Evolutionary conservation across 2,797 vertebrate species (phyloP).

Genomic region (Catostomus latipinnis): DNA sequence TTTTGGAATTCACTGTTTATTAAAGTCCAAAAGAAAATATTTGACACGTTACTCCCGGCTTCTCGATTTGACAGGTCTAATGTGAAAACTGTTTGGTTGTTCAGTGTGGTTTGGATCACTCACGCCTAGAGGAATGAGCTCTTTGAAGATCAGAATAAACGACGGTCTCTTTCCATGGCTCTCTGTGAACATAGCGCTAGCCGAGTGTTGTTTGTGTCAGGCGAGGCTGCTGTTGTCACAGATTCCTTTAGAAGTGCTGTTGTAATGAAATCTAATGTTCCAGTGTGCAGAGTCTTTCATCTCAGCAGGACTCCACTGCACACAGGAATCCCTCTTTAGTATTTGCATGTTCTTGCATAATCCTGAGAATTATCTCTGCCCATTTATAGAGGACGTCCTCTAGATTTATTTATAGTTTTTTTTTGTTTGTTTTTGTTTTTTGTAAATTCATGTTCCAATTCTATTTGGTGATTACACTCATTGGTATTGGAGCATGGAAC

Average conservation of each 20-base stretch:
- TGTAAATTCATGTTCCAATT: background rate
- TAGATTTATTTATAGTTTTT: background rate
- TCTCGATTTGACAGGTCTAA: conserved; percentile 29
- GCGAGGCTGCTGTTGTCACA: background rate
- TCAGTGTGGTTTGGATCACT: conserved; percentile 14
- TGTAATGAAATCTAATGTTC: conserved; percentile 26
- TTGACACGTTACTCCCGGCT: background rate
- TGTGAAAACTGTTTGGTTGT: conserved; percentile 11
- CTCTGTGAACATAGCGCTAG: background rate
- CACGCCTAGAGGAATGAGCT: background rate
- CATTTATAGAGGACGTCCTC: background rate
- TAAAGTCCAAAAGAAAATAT: too few relatives aligned
- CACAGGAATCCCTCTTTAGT: background rate
- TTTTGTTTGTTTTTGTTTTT: background rate
- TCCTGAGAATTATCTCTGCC: conserved; percentile 9
- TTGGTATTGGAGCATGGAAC: background rate
- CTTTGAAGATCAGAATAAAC: conserved; percentile 32
- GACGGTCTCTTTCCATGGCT: background rate
- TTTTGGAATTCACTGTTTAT: too few relatives aligned
- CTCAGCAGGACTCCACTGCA: background rate
- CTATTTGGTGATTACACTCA: background rate
- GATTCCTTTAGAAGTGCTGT: background rate
- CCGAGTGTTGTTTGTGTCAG: conserved; percentile 20
- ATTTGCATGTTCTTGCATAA: conserved; percentile 10
- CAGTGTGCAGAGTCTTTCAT: conserved; percentile 4